Conservation (phyloP, 1,140 invertebrate species). For the Lordiphosa clarofinis region DNA sequence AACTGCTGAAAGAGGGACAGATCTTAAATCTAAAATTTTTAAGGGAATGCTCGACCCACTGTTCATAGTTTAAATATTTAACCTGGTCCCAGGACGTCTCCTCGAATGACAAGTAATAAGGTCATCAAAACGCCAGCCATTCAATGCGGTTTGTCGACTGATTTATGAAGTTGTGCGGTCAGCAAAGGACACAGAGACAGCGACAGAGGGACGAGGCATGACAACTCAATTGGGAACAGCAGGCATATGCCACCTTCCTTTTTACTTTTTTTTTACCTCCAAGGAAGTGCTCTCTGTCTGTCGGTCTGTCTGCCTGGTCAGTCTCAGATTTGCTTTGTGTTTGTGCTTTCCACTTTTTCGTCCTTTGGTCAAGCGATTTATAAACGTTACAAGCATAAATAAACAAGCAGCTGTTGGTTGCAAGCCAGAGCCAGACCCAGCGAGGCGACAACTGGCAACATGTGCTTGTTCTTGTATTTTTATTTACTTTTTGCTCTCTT, state of each 20-base stretch:
- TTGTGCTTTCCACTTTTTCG: constrained; percentile 20
- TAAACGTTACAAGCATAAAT: constrained; percentile 77
- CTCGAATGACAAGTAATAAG: constrained; percentile 59
- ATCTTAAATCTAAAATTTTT: too few relatives aligned
- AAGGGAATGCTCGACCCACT: too few relatives aligned
- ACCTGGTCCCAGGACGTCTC: constrained; percentile 22
- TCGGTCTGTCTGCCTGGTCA: constrained; percentile 34
- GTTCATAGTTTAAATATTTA: constrained; percentile 57
- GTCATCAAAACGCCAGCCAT: constrained; percentile 53
- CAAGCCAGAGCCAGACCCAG: constrained; percentile 20
- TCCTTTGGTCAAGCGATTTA: constrained; percentile 63
- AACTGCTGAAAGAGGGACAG: not conserved
- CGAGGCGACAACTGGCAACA: constrained; percentile 47
- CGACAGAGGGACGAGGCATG: constrained; percentile 23
- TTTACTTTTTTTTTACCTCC: constrained; percentile 32
- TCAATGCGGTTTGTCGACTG: constrained; percentile 58
- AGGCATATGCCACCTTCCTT: constrained; percentile 62
- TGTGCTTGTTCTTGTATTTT: constrained; percentile 71
- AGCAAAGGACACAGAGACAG: constrained; percentile 9
- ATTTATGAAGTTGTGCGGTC: constrained; percentile 64
- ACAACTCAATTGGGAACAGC: constrained; percentile 69
- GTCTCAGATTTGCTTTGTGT: constrained; percentile 40
- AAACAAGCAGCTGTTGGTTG: constrained; percentile 60
- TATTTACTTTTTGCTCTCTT: constrained; percentile 73
- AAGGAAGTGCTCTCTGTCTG: constrained; percentile 26